These are phyloP conservation scores for Boloria selene DNA, from an alignment of 2,888 invertebrate species.

Conservation along the genomic window DNA sequence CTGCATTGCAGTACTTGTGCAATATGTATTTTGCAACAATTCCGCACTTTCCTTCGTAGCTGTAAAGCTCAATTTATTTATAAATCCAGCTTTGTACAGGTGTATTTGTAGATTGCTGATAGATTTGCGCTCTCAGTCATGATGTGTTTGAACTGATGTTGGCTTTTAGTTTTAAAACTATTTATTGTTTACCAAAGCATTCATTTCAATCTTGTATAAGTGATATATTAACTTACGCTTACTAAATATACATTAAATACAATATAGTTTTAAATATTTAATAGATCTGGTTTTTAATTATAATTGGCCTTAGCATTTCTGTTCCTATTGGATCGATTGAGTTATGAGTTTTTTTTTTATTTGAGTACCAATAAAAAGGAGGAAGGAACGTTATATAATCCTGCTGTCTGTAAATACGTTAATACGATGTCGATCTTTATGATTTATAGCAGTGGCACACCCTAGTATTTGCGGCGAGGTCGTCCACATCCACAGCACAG, in stretches of 20 bases:
- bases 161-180: not conserved
- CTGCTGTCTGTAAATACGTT: constrained; percentile 27
- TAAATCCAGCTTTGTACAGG: constrained; percentile 28
- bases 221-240: no score
- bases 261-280: no score
- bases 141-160: not conserved
- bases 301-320: no score
- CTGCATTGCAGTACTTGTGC: constrained; percentile 42
- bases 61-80: constrained; percentile 27
- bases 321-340: no score
- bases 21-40: constrained; percentile 37
- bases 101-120: constrained; percentile 26
- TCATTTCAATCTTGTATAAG: no score
- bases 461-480: constrained; percentile 37
- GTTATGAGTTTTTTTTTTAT: not conserved
- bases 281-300: no score
- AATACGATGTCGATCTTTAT: constrained; percentile 32
- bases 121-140: constrained; percentile 16
- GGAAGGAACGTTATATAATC: constrained; percentile 7
- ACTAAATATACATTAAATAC: no score
- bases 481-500: constrained; percentile 33
- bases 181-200: not conserved
- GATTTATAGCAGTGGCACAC: constrained; percentile 35
- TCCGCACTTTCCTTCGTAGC: constrained; percentile 36
- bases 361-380: not conserved